Evolutionary conservation across 2,797 vertebrate species (phyloP).

Genomic region (Spheniscus humboldti): DNA sequence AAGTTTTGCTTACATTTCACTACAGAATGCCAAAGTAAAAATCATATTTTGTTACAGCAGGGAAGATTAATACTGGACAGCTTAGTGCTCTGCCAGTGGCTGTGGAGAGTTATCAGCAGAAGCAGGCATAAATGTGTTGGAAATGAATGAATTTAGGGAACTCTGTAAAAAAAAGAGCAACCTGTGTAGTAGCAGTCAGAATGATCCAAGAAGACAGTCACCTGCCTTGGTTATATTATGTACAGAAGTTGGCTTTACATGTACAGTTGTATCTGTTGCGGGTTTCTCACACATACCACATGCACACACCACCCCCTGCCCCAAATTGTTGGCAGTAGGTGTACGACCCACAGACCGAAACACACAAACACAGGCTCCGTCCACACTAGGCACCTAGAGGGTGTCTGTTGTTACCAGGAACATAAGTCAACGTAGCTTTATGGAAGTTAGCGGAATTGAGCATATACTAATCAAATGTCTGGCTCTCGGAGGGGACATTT

Average conservation of each 20-base stretch:
- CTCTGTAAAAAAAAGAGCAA: not conserved
- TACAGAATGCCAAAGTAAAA: not conserved
- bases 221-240: not conserved
- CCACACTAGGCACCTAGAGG: not conserved
- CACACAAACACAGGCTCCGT: not conserved
- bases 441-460: not conserved
- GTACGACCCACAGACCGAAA: not conserved
- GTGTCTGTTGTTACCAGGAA: not conserved
- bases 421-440: not conserved
- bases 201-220: not conserved
- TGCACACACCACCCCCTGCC: not conserved
- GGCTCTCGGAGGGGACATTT: not conserved
- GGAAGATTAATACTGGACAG: not conserved
- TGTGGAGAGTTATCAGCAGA: not conserved
- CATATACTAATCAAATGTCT: not conserved
- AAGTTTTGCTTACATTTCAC: not conserved
- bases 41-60: not conserved
- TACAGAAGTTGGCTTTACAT: not conserved
- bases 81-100: not conserved
- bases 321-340: not conserved
- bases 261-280: not conserved
- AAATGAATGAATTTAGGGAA: not conserved
- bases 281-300: not conserved
- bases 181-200: not conserved
- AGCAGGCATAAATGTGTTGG: not conserved